Evolutionary conservation across 2,113 vertebrate species (phyloP).

Genomic region (Labeo catla): DNA sequence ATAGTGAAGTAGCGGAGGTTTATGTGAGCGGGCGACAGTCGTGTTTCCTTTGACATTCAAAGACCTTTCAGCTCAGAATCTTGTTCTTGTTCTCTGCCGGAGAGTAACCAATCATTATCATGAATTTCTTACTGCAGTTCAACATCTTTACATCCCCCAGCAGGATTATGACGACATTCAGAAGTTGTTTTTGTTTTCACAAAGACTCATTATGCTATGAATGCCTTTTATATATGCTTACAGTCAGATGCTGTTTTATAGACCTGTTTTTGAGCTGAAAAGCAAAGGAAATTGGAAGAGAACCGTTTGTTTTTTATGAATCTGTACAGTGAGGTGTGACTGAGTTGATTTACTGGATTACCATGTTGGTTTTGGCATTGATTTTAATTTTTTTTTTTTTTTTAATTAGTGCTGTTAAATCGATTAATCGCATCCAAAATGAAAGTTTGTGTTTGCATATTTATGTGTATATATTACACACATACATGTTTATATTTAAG

Average conservation of each 20-base stretch:
- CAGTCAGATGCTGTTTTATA: background rate
- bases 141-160: background rate
- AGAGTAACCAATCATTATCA: background rate
- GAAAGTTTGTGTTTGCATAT: no score
- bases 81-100: background rate
- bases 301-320: background rate
- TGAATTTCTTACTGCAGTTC: no score
- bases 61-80: background rate
- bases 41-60: background rate
- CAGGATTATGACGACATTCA: background rate
- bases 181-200: background rate
- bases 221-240: background rate
- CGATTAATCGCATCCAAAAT: no score
- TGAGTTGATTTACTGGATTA: background rate
- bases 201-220: background rate
- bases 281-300: background rate
- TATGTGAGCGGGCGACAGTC: background rate
- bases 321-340: background rate
- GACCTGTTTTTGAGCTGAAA: conserved; percentile 5
- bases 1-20: background rate
- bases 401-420: no score
- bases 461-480: no score
- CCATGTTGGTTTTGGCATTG: background rate
- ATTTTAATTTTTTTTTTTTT: no score
- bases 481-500: no score